Evolutionary conservation across 2,113 vertebrate species (phyloP).

Genomic region (Bubalus kerabau): DNA sequence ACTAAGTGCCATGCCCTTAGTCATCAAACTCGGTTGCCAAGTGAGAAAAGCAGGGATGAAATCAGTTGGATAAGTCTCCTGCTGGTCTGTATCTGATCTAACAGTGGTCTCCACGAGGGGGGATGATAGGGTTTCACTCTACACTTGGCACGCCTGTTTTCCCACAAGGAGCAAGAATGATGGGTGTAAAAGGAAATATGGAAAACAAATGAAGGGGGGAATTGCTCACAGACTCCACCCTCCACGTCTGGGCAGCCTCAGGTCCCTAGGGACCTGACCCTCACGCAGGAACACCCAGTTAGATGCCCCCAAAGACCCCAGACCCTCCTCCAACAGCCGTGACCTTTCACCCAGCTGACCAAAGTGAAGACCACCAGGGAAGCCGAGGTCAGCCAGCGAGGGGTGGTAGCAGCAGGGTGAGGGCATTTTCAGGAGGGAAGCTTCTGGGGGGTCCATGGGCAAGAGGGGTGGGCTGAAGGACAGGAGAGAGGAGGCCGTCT

Average conservation of each 20-base stretch:
- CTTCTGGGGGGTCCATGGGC: slow-evolving; percentile 42
- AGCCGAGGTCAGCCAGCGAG: neutral
- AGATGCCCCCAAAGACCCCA: slow-evolving; percentile 30
- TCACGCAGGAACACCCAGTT: slow-evolving; percentile 25
- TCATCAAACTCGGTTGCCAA: neutral
- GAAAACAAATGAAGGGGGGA: neutral
- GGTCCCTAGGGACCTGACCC: neutral
- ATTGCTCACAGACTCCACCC: neutral
- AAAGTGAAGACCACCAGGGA: slow-evolving; percentile 48
- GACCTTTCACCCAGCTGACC: slow-evolving; percentile 52
- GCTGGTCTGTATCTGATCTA: neutral
- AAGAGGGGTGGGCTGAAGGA: neutral
- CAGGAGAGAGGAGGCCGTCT: neutral
- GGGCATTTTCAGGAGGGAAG: slow-evolving; percentile 16
- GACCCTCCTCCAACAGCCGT: neutral
- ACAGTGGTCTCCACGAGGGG: neutral
- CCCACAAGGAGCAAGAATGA: neutral
- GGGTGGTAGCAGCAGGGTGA: neutral
- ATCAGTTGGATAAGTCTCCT: neutral
- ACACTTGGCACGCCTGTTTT: neutral
- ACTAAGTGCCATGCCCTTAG: neutral
- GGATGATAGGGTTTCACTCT: neutral
- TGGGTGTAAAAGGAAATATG: neutral
- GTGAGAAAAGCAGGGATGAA: neutral
- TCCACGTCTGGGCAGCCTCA: neutral